Evolutionary conservation across 2,888 invertebrate species (phyloP).

Genomic region (Pantelozetes paolii): DNA sequence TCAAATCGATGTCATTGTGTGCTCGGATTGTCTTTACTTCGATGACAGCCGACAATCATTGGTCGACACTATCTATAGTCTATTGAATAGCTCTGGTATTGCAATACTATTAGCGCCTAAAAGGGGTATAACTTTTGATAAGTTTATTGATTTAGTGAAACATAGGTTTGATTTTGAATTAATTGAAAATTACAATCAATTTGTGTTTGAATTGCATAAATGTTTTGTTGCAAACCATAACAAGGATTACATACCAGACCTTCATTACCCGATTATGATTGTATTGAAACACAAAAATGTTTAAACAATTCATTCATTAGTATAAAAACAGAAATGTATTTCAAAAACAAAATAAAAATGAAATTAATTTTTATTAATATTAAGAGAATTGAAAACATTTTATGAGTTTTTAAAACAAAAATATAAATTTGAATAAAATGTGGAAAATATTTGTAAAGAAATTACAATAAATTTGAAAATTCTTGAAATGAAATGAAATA

Average conservation of each 20-base stretch:
- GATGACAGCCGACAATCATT: slow-evolving; percentile 66
- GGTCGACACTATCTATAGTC: slow-evolving; percentile 64
- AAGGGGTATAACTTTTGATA: slow-evolving; percentile 66
- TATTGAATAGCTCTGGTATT: slow-evolving; percentile 61
- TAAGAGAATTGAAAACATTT: too few relatives aligned
- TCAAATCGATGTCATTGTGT: slow-evolving; percentile 67
- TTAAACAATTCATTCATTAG: too few relatives aligned
- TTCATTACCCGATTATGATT: slow-evolving; percentile 32
- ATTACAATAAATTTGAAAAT: too few relatives aligned
- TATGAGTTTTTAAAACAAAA: too few relatives aligned
- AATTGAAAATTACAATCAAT: slow-evolving; percentile 61
- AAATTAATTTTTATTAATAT: too few relatives aligned
- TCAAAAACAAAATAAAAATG: too few relatives aligned
- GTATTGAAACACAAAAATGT: neutral
- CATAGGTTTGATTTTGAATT: slow-evolving; percentile 56
- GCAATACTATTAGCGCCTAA: slow-evolving; percentile 72
- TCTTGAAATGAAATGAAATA: too few relatives aligned
- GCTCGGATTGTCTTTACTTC: slow-evolving; percentile 75
- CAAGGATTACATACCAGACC: neutral
- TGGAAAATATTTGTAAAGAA: too few relatives aligned
- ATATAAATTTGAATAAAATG: too few relatives aligned
- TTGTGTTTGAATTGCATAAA: slow-evolving; percentile 65
- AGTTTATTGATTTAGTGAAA: slow-evolving; percentile 63
- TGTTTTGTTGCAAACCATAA: slow-evolving; percentile 11
- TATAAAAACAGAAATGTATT: too few relatives aligned